Base-by-base conservation (phyloP, 1,140 invertebrate genomes). In the Nephotettix cincticeps region DNA sequence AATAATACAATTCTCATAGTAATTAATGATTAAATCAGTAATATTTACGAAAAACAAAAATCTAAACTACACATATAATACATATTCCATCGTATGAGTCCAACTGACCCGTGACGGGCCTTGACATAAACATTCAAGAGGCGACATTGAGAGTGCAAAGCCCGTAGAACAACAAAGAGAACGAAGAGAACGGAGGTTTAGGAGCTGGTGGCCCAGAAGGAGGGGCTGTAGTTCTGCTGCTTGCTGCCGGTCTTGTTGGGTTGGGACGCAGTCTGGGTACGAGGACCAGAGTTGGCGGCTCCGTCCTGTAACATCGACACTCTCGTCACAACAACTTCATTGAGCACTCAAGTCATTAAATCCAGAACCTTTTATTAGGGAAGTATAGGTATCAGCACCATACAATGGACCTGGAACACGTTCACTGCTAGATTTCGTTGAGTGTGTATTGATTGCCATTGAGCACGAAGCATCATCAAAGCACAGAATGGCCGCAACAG, bases 181-280 rank as follows among this genome's bases (percentile, higher is more conserved):
- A 47, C 40, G 25, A 25, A 23, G 56, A 23, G 17, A 69, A 30
- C 54, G 21, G 25, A 61, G 13, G 56, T 61, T 23, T 61, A 61
- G 56, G 56, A 61, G 56, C 23, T 29, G 56, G 21, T 61, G 21
- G 67, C 43, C 67, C 67, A 69, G 47, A 32, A 80, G 73, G 79
- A 79, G n/a, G 72, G 73, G 58, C 74, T 74, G 74, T 88, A 89
- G 40, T 79, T 80, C 75, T 87, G 86, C 75, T 87, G 86, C 77
- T 91, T 91, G 25, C 86, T 83, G 73, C 87, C 87, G 71, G 87
- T 82, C 79, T 91, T 90, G 58, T 78, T 79, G 54, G 88, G 87
- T 78, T 89, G 88, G 76, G 86, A 88, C 75, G 85, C 87, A 63
- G 86, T 82, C 74, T 88, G 89, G 66, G 88, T 86, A 75, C 89